Evolutionary conservation across 2,888 invertebrate species (phyloP).

Genomic region (Meghimatium bilineatum): DNA sequence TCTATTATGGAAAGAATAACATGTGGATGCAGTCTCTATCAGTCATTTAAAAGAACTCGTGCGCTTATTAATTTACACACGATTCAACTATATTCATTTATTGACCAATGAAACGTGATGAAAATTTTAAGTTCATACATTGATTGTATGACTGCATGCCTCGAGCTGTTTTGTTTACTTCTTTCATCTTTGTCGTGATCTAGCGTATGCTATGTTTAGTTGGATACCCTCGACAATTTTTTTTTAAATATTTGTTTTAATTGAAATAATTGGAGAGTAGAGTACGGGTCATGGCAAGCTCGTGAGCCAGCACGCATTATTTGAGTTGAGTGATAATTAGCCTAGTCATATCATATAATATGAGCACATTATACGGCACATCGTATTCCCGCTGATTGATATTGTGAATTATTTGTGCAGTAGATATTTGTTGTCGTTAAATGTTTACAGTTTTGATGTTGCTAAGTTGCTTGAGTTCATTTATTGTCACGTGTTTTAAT

Average conservation of each 20-base stretch:
- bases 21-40: background rate
- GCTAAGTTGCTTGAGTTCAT: no score
- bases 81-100: background rate
- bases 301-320: background rate
- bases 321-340: background rate
- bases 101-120: constrained; percentile 6
- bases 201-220: background rate
- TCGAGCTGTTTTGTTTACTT: background rate
- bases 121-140: background rate
- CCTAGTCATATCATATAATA: no score
- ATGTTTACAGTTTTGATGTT: no score
- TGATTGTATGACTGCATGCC: background rate
- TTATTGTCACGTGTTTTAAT: no score
- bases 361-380: no score
- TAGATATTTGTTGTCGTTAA: no score
- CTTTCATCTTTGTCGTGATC: background rate
- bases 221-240: background rate
- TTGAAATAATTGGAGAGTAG: constrained; percentile 1
- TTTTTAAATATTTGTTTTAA: background rate
- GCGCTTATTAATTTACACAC: background rate
- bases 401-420: no score
- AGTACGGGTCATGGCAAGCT: background rate
- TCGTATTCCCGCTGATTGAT: no score
- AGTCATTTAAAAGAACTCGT: background rate
- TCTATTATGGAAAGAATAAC: no score